Conservation (phyloP, 1,140 invertebrate genomes). For the Telenomus remus region DNA sequence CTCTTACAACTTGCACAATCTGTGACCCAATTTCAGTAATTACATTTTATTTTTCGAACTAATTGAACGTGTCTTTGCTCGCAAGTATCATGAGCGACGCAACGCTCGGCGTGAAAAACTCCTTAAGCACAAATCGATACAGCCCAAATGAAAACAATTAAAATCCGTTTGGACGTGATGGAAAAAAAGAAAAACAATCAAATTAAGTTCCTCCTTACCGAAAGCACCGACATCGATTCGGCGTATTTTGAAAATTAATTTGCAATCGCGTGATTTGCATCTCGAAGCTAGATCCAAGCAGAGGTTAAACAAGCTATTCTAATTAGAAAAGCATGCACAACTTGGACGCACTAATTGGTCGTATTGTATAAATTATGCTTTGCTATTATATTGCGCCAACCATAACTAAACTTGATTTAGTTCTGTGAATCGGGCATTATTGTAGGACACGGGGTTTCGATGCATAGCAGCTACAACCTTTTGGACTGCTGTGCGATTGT, state of each 20-base stretch:
- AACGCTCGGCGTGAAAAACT: too few species aligned
- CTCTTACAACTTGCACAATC: conserved; percentile 21
- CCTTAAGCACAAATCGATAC: background rate
- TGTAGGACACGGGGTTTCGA: conserved; percentile 14
- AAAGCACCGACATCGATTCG: too few species aligned
- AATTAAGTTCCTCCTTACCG: too few species aligned
- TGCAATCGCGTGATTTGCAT: background rate
- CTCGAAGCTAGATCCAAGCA: background rate
- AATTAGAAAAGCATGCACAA: conserved; percentile 20
- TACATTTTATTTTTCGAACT: conserved; percentile 6
- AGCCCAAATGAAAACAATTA: background rate
- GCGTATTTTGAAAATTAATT: background rate
- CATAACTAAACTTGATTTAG: conserved; percentile 43
- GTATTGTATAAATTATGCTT: conserved; percentile 25
- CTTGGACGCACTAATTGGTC: conserved; percentile 33
- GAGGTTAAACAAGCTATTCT: conserved; percentile 12
- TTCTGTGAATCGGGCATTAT: conserved; percentile 37
- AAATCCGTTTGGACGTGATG: too few species aligned
- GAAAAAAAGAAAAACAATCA: too few species aligned
- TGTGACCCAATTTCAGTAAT: conserved; percentile 32
- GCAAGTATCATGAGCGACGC: background rate
- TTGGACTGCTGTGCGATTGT: conserved; percentile 44
- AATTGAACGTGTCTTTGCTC: conserved; percentile 8
- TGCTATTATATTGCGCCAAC: conserved; percentile 17
- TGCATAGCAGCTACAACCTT: conserved; percentile 30